A percentile compares a stretch with the other conserved stretches of the same genome.
Conservation (phyloP, 1,140 invertebrate genomes). For the Globodera rostochiensis region DNA sequence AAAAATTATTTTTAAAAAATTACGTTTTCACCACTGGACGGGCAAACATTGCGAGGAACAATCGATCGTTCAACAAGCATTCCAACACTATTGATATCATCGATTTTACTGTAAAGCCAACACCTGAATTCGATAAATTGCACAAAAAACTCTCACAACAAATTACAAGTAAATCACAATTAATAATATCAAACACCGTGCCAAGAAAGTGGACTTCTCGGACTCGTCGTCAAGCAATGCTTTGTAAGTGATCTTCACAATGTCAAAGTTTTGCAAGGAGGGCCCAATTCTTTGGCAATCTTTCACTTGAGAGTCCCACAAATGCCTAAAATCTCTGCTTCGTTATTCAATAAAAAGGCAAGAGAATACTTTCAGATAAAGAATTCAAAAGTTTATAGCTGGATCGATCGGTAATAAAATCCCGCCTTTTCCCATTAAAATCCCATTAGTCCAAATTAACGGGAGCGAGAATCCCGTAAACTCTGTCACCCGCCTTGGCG, state of each 20-base stretch:
- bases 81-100: neutral
- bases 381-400: no score
- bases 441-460: no score
- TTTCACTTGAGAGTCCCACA: constrained; percentile 25
- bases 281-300: constrained; percentile 18
- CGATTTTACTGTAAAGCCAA: constrained; percentile 23
- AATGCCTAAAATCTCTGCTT: neutral
- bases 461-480: no score
- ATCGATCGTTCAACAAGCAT: constrained; percentile 20
- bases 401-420: no score
- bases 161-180: neutral
- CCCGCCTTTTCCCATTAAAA: no score
- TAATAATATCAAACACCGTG: constrained; percentile 8
- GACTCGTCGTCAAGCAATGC: neutral
- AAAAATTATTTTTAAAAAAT: no score
- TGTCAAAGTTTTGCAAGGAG: constrained; percentile 19
- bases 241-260: constrained; percentile 9
- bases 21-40: neutral
- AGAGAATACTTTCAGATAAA: neutral
- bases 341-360: neutral
- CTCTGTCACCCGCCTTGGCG: no score
- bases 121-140: neutral
- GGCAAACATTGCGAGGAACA: neutral
- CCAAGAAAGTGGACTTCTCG: constrained; percentile 13
- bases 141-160: neutral